Evolutionary conservation across 2,888 invertebrate species (phyloP), one percentile per base, ranked within the genome.

Genomic region (Drosophila austrosaltans): DNA sequence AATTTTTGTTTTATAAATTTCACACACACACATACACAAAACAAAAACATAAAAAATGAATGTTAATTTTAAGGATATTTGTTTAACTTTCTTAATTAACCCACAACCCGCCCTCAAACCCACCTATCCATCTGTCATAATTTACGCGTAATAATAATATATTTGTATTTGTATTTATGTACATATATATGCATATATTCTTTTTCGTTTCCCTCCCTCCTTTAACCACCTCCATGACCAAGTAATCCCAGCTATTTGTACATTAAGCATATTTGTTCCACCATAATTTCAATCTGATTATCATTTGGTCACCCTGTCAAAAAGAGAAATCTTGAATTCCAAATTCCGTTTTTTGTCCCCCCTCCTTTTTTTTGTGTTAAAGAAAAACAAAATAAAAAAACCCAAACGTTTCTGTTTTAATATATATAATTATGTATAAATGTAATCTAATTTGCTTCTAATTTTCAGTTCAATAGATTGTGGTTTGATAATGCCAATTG

Each of bases 401-500:
- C 16, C 22, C 10, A 48, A 48, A 48, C 25, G 48, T 48, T 48
- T 48, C 39, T 76, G 85, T 81, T 83, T 76, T 62, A 78, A 82
- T 48, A 25, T 48, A 53, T 66, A 53, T 53, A 60, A 53, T 22
- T 64, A 72, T 8, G 8, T 36, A 65, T 69, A 40, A 25, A 40
- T 42, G 42, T 61, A 63, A 22, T 42, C 20, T 30, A 57, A 36
- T 60, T 25, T 66, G 20, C 66, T 40, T 16, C 1, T 20, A 25
- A 25, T 25, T 70, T 86, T 58, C 76, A 87, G 85, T 61, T 62
- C 40, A 57, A 42, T 28, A 42, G 40, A 77, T 10, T 48, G 4
- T 48, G 22, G 22, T 69, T 70, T 63, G 84, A 89, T 91, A 90
- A 90, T 91, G 90, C 90, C 91, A 91, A 86, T 90, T 91, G 90